Conservation (phyloP, 2,888 invertebrate species). For the Stenodema calcarata region DNA sequence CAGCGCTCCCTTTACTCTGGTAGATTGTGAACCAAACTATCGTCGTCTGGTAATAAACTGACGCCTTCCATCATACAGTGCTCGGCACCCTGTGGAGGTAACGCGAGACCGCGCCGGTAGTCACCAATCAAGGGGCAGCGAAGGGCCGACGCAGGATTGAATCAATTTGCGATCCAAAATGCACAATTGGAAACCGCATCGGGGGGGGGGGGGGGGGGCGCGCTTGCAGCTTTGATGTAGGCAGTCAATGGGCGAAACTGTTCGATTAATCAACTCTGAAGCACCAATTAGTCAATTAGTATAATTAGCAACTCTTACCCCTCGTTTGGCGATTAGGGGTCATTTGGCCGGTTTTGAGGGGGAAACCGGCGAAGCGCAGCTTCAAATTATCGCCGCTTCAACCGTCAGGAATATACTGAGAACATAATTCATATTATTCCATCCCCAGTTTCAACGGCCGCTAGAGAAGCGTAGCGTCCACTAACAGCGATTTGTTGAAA, state of each 20-base stretch:
- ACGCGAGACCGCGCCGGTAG: too few species aligned
- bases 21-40: too few species aligned
- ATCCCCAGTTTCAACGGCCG: too few species aligned
- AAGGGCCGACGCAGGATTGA: not conserved
- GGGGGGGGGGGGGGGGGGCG: too few species aligned
- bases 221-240: constrained; percentile 8
- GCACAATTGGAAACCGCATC: not conserved
- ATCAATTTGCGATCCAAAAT: not conserved
- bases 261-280: not conserved
- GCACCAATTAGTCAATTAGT: constrained; percentile 21
- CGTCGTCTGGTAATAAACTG: too few species aligned
- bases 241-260: not conserved
- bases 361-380: not conserved
- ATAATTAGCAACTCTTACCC: constrained; percentile 19
- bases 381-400: not conserved
- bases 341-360: not conserved
- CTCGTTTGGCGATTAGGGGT: constrained; percentile 1
- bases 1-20: too few species aligned
- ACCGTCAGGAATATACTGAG: not conserved
- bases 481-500: too few species aligned
- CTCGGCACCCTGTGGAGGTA: too few species aligned
- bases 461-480: too few species aligned
- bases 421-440: too few species aligned
- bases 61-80: too few species aligned
- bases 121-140: too few species aligned